phyloP scores from a whole-genome alignment of 2,113 vertebrate species.

The Bujurquina vittata region DNA sequence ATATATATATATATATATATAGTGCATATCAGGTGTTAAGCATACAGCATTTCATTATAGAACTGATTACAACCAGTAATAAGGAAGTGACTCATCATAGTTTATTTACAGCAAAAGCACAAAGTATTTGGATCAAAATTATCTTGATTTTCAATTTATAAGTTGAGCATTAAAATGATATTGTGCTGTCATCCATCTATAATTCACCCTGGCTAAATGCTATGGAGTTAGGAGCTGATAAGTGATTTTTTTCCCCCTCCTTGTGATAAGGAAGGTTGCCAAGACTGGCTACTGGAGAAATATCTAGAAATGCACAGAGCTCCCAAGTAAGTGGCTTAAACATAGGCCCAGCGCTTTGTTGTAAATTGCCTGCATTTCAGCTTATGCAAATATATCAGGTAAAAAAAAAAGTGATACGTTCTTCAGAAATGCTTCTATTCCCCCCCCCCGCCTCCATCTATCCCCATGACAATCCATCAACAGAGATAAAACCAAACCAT shows the following conservation, averaged over 20 bases:
- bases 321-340: conserved; percentile 35
- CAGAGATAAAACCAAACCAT: conserved; percentile 60
- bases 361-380: conserved; percentile 62
- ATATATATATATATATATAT: too few relatives aligned
- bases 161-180: neutral
- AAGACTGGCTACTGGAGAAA: conserved; percentile 32
- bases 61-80: neutral
- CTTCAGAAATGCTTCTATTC: conserved; percentile 16
- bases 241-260: conserved; percentile 32
- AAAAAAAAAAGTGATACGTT: conserved; percentile 44
- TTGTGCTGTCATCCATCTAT: conserved; percentile 13
- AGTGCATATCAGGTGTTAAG: too few relatives aligned
- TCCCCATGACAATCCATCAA: conserved; percentile 68
- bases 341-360: conserved; percentile 40
- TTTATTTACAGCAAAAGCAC: neutral
- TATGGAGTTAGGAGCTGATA: conserved; percentile 27
- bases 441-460: neutral
- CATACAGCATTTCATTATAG: neutral
- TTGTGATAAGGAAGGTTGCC: conserved; percentile 25
- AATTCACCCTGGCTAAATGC: conserved; percentile 27
- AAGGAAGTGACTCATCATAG: neutral
- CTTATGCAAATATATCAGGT: conserved; percentile 64
- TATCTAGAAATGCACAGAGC: conserved; percentile 31
- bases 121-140: neutral
- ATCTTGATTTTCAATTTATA: neutral